Conservation (phyloP, 2,113 vertebrate species). For the Rhinolophus sinicus region DNA sequence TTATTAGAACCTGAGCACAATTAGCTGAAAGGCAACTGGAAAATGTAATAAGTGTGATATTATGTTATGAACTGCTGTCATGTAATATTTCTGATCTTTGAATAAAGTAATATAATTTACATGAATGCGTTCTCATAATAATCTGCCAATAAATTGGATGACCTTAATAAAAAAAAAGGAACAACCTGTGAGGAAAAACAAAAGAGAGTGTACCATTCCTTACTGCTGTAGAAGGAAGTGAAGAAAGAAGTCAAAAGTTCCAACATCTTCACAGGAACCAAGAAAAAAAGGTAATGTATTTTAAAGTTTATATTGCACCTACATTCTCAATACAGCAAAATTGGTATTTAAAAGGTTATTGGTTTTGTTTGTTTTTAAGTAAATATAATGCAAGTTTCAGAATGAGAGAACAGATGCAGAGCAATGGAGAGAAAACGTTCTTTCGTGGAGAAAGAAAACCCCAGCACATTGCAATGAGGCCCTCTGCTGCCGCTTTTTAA, state of each 20-base stretch:
- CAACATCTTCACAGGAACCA: neutral
- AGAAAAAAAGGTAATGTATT: slow-evolving; percentile 24
- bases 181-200: neutral
- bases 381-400: slow-evolving; percentile 13
- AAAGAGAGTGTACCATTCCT: neutral
- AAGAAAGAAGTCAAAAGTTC: slow-evolving; percentile 51
- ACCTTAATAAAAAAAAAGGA: neutral
- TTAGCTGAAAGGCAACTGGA: neutral
- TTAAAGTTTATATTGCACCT: slow-evolving; percentile 28
- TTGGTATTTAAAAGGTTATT: neutral
- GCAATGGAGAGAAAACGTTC: neutral
- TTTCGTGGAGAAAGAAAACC: slow-evolving; percentile 27
- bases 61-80: neutral
- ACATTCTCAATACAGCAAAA: slow-evolving; percentile 49
- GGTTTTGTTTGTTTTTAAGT: neutral
- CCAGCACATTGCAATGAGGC: neutral
- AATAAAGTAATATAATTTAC: slow-evolving; percentile 31
- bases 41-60: neutral
- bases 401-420: slow-evolving; percentile 37
- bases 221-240: neutral
- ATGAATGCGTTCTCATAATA: neutral
- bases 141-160: neutral
- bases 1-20: neutral
- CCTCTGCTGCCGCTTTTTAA: slow-evolving; percentile 12
- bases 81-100: slow-evolving; percentile 28